A percentile compares a stretch with the other conserved stretches of the same genome.
Conservation (phyloP, 2,888 invertebrate species). For the Resseliella maxima region DNA sequence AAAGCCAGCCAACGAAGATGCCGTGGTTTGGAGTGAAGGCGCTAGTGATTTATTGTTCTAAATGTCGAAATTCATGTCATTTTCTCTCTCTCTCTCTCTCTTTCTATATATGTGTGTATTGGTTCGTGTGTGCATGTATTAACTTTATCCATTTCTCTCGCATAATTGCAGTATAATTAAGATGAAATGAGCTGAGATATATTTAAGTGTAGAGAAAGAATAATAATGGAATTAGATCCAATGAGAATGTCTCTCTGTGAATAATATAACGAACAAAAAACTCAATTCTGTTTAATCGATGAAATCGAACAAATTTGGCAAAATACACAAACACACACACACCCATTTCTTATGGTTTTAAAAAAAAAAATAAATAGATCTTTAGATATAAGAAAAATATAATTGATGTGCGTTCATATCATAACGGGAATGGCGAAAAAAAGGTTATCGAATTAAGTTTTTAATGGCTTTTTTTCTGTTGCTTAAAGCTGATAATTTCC, state of each 20-base stretch:
- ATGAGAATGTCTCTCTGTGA: not conserved
- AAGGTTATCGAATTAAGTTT: too few species aligned
- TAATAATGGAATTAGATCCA: not conserved
- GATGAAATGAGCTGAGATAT: slow-evolving; percentile 44
- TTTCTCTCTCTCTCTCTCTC: not conserved
- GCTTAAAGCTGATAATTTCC: too few species aligned
- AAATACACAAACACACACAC: not conserved
- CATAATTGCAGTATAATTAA: slow-evolving; percentile 11
- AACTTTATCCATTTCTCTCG: too few species aligned
- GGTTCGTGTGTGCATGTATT: not conserved
- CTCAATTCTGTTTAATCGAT: not conserved
- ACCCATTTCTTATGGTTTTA: not conserved
- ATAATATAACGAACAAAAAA: not conserved
- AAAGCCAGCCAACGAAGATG: slow-evolving; percentile 65
- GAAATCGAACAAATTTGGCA: slow-evolving; percentile 39
- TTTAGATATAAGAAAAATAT: not conserved
- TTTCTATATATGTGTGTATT: not conserved
- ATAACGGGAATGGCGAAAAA: not conserved
- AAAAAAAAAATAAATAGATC: too few species aligned
- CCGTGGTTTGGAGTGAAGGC: slow-evolving; percentile 67
- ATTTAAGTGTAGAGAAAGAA: not conserved
- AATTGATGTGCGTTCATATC: not conserved
- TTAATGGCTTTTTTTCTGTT: too few species aligned
- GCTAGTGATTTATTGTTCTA: slow-evolving; percentile 62
- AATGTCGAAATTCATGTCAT: not conserved